These are phyloP conservation scores for Aleiodes sp. DNA, from an alignment of 1,140 invertebrate genomes.

Conservation along the genomic window DNA sequence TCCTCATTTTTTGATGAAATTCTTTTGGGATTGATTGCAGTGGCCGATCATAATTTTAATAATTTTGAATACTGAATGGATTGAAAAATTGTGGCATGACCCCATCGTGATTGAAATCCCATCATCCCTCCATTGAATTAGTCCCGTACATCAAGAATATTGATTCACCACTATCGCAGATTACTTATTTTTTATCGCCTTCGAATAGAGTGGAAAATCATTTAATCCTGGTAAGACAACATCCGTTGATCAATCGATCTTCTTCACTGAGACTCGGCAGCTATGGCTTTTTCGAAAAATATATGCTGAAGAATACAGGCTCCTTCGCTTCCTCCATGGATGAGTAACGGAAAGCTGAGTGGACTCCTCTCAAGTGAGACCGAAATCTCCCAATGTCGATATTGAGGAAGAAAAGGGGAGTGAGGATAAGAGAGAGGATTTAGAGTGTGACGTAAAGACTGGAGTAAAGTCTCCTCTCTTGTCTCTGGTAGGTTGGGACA, in stretches of 20 bases:
- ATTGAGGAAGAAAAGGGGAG: neutral
- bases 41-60: too few species aligned
- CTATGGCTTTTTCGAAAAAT: neutral
- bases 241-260: neutral
- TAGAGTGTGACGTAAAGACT: neutral
- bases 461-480: neutral
- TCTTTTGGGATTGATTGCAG: too few species aligned
- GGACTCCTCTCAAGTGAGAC: neutral
- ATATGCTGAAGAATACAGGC: neutral
- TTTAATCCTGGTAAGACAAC: neutral
- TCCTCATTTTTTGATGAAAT: too few species aligned
- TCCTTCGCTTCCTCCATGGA: neutral
- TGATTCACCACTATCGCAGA: neutral
- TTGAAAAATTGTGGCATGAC: neutral
- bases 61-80: neutral
- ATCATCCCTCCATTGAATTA: neutral
- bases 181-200: neutral
- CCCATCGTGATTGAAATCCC: neutral
- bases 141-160: neutral
- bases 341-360: constrained; percentile 1
- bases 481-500: neutral
- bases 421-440: neutral
- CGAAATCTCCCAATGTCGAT: neutral
- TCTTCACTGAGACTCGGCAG: neutral
- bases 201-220: neutral